Evolutionary conservation across 2,113 vertebrate species (phyloP), one percentile per base, ranked within the genome.

Genomic region (Ursus arctos): DNA sequence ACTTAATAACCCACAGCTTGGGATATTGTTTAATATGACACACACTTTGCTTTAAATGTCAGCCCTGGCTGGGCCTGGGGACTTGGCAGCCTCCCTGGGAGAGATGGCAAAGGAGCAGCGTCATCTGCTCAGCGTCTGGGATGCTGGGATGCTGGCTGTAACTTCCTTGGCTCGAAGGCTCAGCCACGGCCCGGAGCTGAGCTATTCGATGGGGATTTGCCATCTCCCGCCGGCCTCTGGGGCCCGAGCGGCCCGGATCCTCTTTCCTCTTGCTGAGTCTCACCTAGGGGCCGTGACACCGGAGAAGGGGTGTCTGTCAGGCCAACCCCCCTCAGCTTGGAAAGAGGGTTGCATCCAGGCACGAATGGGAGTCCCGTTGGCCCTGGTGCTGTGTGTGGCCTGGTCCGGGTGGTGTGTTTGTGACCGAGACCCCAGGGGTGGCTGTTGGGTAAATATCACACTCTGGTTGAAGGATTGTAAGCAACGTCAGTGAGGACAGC

Each of bases 1-100:
- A 99, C 99, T 99, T 99, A 99, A 99, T 99, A 99, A 99, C 99
- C 99, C 99, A 98, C 99, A 99, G 99, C 99, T 99, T 99, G 99
- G 99, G 99, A 98, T 99, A 99, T 99, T 99, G 99, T 99, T 99
- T 99, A 99, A 99, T 98, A 99, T 99, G 98, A 99, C 99, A 99
- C 99, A 99, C 99, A 99, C 99, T 99, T 99, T 98, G 99, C 99
- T 99, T 99, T 98, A 99, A 99, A 99, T 99, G 99, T 99, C 99
- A 99, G 98, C 98, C 82, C 98, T 98, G 98, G 98, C 98, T 96
- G 97, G 98, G 98, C 98, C 99, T 98, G 98, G 96, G 98, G 98
- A 98, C 98, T 98, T 99, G 99, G 99, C 99, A 99, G 98, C 96
- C 97, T 98, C 98, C 96, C 97, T 94, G 98, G 98, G 99, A 99